Percentiles rank a stretch among this genome's conserved stretches.
phyloP scores from a whole-genome alignment of 2,113 vertebrate genomes.

The Microcebus jonahi region DNA sequence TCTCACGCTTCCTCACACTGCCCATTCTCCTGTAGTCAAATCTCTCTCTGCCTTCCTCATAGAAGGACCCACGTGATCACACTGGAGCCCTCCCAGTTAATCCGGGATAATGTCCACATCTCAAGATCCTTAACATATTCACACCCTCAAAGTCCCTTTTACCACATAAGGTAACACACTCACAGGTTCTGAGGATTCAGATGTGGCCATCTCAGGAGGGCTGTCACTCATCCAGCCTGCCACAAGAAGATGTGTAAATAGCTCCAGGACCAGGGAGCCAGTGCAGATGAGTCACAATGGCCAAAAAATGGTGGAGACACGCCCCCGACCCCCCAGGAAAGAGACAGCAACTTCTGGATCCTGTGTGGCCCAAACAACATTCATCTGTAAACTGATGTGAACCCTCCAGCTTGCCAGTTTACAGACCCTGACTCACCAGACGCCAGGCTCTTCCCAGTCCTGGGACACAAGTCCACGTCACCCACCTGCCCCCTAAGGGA shows the following conservation, averaged over 20 bases:
- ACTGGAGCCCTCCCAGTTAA: not conserved
- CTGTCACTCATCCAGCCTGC: not conserved
- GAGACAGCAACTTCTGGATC: not conserved
- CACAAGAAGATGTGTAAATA: not conserved
- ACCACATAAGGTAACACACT: not conserved
- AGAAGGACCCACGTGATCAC: not conserved
- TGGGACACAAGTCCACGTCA: not conserved
- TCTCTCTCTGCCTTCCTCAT: not conserved
- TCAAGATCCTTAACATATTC: not conserved
- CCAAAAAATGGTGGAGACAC: not conserved
- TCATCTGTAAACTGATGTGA: not conserved
- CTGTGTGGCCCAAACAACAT: not conserved
- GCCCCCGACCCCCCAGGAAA: not conserved
- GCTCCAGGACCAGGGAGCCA: not conserved
- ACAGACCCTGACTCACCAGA: not conserved
- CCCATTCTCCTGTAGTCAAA: accelerated
- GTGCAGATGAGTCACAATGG: not conserved
- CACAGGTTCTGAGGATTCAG: not conserved
- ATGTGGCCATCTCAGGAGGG: accelerated
- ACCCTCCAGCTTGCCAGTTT: not conserved
- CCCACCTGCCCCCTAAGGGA: not conserved
- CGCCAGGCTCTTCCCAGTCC: not conserved
- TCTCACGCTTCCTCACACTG: accelerated
- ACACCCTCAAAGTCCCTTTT: too few species aligned
- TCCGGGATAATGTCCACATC: not conserved